Base-by-base conservation (phyloP, 92 coral and sea anemone species). In the Diadumene lineata region DNA sequence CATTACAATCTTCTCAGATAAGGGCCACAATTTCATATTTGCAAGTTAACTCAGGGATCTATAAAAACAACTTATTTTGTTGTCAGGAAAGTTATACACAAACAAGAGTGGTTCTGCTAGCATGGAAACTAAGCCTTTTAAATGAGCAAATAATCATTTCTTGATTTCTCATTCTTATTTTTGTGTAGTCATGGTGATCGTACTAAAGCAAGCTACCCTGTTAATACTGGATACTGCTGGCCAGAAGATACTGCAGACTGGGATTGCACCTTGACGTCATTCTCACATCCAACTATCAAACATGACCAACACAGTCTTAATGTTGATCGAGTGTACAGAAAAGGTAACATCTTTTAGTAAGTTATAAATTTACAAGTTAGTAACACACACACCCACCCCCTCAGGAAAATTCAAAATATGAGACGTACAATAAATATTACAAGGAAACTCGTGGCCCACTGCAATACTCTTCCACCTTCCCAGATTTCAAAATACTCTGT, bases 201-300 rank as follows among this genome's bases (percentile, higher is more conserved):
- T 26, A 84, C 92, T 19, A 81, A 72, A 74, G 96, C 91, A 43
- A 48, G 66, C 1, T 66, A 86, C 19, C 72, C 80, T 26, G 21
- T 62, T n/a, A 62, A 62, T 6, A 31, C 38, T 4, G 82, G 88
- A 11, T 78, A 87, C 16, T 96, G 99, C 75, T 96, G 99, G 99
- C 76, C 77, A 38, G 68, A 70, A 50, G 99, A 96, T 64, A 74
- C 77, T 34, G 87, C 91, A 22, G 81, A 62, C 7, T 96, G 99
- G 99, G 99, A 96, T 73, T 96, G 99, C 66, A 75, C 86, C 22
- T 72, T 96, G 75, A 86, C 99, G 1, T 90, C 97, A 13, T 92
- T 94, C 62, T 89, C 90, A 19, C 70, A 86, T 0, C 96, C 99
- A 7, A 73, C 88, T 10, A 75, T 96, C 28, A 91, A 91, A 68